Conservation (phyloP, 1,140 invertebrate species). For the Drosophila punjabiensis region DNA sequence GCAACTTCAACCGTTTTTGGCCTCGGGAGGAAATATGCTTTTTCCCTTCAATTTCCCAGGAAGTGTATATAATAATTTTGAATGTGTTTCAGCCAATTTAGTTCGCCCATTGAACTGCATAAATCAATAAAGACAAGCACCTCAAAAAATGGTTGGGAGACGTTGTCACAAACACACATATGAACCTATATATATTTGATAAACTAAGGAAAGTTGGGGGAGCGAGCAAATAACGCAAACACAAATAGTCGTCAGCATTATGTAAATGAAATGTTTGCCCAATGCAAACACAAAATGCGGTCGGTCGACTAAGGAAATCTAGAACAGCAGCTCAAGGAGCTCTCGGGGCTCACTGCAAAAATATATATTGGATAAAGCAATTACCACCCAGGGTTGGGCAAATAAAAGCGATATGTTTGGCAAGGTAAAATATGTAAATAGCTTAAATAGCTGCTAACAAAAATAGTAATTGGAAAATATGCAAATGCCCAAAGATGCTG, state of each 20-base stretch:
- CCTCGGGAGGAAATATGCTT: background rate
- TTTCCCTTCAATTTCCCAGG: constrained; percentile 11
- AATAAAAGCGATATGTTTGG: constrained; percentile 11
- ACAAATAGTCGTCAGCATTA: constrained; percentile 75
- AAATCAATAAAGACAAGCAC: constrained; percentile 63
- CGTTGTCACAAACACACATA: constrained; percentile 9
- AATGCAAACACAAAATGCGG: constrained; percentile 68
- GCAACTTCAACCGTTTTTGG: background rate
- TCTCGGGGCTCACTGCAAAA: constrained; percentile 18
- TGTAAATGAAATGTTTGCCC: constrained; percentile 80
- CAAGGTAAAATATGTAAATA: constrained; percentile 5
- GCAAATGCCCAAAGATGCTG: background rate
- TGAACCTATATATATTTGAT: constrained; percentile 33
- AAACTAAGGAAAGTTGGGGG: constrained; percentile 24
- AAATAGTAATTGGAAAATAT: constrained; percentile 19
- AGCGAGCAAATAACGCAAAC: constrained; percentile 65
- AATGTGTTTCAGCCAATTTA: constrained; percentile 41
- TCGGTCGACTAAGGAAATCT: constrained; percentile 51
- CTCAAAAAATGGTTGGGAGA: constrained; percentile 17
- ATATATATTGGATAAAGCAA: constrained; percentile 23
- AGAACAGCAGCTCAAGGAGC: constrained; percentile 38
- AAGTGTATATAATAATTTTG: constrained; percentile 31
- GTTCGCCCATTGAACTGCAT: constrained; percentile 43
- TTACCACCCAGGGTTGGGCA: constrained; percentile 21
- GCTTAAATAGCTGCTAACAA: constrained; percentile 2